Conservation (phyloP, 2,113 vertebrate species). For the Chascanopsetta lugubris region DNA sequence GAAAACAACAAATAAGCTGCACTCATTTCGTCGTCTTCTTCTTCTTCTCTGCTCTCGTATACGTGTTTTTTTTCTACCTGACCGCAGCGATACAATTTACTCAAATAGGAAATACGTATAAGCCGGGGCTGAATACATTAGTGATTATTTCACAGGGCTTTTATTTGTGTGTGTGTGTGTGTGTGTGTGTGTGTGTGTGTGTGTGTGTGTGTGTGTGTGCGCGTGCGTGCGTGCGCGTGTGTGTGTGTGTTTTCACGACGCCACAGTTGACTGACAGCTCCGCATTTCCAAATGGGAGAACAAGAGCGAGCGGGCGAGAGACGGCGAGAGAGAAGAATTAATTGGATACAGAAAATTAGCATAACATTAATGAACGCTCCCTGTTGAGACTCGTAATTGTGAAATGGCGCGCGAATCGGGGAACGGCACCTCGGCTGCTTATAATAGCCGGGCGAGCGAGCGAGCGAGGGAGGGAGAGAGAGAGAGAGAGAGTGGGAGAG, state of each 20-base stretch:
- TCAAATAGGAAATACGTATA: slow-evolving; percentile 54
- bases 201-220: slow-evolving; percentile 69
- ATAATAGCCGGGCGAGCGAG: slow-evolving; percentile 69
- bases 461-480: slow-evolving; percentile 40
- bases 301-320: slow-evolving; percentile 67
- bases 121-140: slow-evolving; percentile 66
- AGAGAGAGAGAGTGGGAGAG: slow-evolving; percentile 39
- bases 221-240: slow-evolving; percentile 61
- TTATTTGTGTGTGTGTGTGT: slow-evolving; percentile 73
- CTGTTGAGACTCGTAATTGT: slow-evolving; percentile 81
- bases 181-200: slow-evolving; percentile 54
- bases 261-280: slow-evolving; percentile 79
- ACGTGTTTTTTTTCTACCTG: slow-evolving; percentile 54
- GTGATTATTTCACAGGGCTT: slow-evolving; percentile 68
- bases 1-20: slow-evolving; percentile 47
- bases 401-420: slow-evolving; percentile 71
- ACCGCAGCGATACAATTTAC: slow-evolving; percentile 45
- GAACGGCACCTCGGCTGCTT: slow-evolving; percentile 67
- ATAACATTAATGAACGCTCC: slow-evolving; percentile 86
- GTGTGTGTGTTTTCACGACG: slow-evolving; percentile 36
- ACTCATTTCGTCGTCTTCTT: too few relatives aligned
- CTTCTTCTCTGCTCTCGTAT: slow-evolving; percentile 35
- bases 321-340: slow-evolving; percentile 74
- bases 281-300: slow-evolving; percentile 77
- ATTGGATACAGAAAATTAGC: slow-evolving; percentile 86